Conservation (phyloP, 2,113 vertebrate species). For the Istiophorus platypterus region DNA sequence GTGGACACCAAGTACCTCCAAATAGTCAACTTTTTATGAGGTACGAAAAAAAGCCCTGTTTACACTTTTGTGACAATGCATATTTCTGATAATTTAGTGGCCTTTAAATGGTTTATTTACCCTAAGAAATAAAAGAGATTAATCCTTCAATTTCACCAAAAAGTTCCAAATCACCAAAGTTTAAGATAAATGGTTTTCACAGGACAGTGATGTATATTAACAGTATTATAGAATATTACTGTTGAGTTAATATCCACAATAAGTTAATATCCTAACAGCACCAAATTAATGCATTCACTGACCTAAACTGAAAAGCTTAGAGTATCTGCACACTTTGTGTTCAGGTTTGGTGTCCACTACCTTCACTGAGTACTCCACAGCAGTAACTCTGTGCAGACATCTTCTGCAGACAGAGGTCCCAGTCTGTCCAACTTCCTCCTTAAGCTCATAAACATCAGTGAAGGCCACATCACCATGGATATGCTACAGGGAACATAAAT, state of each 20-base stretch:
- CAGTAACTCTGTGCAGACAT: slow-evolving; percentile 92
- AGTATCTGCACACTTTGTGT: not conserved
- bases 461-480: slow-evolving; percentile 92
- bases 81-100: too few species aligned
- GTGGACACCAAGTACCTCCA: not conserved
- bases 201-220: not conserved
- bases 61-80: not conserved
- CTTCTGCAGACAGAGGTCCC: slow-evolving; percentile 90
- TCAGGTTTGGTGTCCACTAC: slow-evolving; percentile 76
- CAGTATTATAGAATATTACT: not conserved
- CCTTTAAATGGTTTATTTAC: not conserved
- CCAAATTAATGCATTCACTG: too few species aligned
- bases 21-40: not conserved
- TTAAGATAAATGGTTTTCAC: not conserved
- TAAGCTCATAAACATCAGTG: slow-evolving; percentile 92
- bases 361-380: slow-evolving; percentile 95
- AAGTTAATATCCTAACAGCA: not conserved
- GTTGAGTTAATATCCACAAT: not conserved
- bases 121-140: not conserved
- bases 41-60: not conserved
- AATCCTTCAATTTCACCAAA: not conserved
- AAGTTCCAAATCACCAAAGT: not conserved
- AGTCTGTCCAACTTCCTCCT: slow-evolving; percentile 92
- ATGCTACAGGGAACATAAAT: slow-evolving; percentile 83
- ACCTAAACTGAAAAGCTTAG: not conserved